Percentiles rank a stretch among this genome's conserved stretches.
Evolutionary conservation across 2,888 invertebrate species (phyloP).

Genomic region (Galeruca laticollis): DNA sequence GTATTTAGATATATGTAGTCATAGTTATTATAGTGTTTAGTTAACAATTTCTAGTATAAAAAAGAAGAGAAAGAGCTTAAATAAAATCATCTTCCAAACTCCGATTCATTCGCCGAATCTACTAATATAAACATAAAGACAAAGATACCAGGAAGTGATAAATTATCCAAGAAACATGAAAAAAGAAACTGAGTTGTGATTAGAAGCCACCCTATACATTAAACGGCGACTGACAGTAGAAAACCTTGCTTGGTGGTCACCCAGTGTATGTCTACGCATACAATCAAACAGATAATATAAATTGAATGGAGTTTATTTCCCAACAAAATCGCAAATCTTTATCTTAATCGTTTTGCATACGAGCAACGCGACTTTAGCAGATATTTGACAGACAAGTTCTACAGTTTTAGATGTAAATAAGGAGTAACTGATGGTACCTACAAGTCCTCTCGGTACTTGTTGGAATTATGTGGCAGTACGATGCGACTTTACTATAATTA

Average conservation of each 20-base stretch:
- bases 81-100: too few species aligned
- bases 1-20: too few species aligned
- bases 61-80: too few species aligned
- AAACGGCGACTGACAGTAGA: slow-evolving; percentile 6
- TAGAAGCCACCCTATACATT: slow-evolving; percentile 8
- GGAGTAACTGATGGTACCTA: slow-evolving; percentile 33
- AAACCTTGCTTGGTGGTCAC: slow-evolving; percentile 32
- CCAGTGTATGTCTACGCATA: slow-evolving; percentile 27
- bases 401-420: slow-evolving; percentile 35
- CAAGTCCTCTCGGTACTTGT: slow-evolving; percentile 20
- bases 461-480: slow-evolving; percentile 21
- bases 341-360: slow-evolving; percentile 37
- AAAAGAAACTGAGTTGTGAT: not conserved
- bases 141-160: not conserved
- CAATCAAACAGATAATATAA: slow-evolving; percentile 41
- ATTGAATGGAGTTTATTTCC: slow-evolving; percentile 41
- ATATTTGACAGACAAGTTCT: slow-evolving; percentile 38
- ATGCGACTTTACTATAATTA: slow-evolving; percentile 26
- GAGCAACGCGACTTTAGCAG: slow-evolving; percentile 32
- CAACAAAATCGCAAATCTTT: slow-evolving; percentile 41
- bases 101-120: too few species aligned
- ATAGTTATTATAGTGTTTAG: too few species aligned
- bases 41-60: too few species aligned
- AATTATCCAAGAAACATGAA: not conserved
- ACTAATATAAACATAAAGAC: not conserved